phyloP scores from a whole-genome alignment of 2,797 vertebrate genomes.

The Pygocentrus nattereri region DNA sequence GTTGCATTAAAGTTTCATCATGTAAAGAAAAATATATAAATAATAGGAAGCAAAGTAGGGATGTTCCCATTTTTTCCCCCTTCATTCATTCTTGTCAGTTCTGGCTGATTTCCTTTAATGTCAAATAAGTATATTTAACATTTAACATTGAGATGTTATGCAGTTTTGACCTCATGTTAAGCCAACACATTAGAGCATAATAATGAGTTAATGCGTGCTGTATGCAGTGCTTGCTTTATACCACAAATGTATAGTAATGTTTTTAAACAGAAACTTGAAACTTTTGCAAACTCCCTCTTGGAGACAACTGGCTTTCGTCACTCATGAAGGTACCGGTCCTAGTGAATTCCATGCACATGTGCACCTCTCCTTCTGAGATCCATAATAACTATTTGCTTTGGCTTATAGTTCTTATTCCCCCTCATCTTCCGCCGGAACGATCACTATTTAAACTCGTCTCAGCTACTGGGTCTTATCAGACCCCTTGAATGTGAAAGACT shows the following conservation, averaged over 20 bases:
- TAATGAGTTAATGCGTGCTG: not conserved
- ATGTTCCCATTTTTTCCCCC: not conserved
- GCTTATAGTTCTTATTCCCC: slow-evolving; percentile 70
- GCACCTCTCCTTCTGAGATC: slow-evolving; percentile 73
- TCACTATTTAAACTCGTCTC: slow-evolving; percentile 73
- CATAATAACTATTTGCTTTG: slow-evolving; percentile 82
- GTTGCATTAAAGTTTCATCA: too few species aligned
- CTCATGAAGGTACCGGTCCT: slow-evolving; percentile 44
- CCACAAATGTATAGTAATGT: not conserved
- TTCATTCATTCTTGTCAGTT: not conserved
- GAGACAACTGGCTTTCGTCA: slow-evolving; percentile 52
- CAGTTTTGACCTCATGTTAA: not conserved
- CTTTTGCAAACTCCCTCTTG: slow-evolving; percentile 3
- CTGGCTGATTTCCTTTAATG: not conserved
- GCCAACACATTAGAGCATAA: not conserved
- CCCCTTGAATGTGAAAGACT: slow-evolving; percentile 71
- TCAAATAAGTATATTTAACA: slow-evolving; percentile 10
- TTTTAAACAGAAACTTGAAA: slow-evolving; percentile 20
- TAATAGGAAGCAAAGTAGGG: too few species aligned
- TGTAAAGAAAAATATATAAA: too few species aligned
- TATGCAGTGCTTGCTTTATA: not conserved
- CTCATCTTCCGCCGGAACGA: slow-evolving; percentile 66
- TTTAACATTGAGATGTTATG: not conserved
- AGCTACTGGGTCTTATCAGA: slow-evolving; percentile 70
- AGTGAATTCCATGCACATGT: slow-evolving; percentile 76